These are phyloP conservation scores for Papilio protenor DNA, from an alignment of 2,888 invertebrate species.

Conservation along the genomic window DNA sequence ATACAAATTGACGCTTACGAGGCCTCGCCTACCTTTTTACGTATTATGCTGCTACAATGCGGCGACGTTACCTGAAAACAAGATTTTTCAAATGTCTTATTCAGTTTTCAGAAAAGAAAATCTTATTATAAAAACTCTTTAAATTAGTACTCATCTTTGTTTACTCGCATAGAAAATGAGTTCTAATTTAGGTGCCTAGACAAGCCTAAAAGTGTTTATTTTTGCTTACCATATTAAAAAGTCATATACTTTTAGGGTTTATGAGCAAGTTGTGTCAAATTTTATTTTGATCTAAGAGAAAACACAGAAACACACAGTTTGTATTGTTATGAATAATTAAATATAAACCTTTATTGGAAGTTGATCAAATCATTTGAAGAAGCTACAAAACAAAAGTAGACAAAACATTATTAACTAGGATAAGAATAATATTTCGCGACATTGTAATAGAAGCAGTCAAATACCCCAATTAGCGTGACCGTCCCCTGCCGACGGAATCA, in stretches of 20 bases:
- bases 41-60: conserved; percentile 74
- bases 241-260: neutral
- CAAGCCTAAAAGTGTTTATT: too few species aligned
- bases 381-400: neutral
- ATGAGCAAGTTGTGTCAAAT: neutral
- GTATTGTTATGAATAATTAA: neutral
- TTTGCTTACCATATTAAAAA: neutral
- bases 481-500: conserved; percentile 70
- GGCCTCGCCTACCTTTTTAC: conserved; percentile 73
- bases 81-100: conserved; percentile 66
- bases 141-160: neutral
- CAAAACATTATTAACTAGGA: neutral
- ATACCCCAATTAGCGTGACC: conserved; percentile 66
- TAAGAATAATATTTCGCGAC: conserved; percentile 3
- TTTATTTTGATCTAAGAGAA: neutral
- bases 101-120: conserved; percentile 52
- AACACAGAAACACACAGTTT: neutral
- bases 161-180: neutral
- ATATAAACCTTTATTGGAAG: neutral
- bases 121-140: conserved; percentile 50
- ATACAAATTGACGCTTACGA: conserved; percentile 72
- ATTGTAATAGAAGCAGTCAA: conserved; percentile 51
- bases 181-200: neutral
- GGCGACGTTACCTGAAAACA: conserved; percentile 76
- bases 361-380: neutral